These are phyloP conservation scores for Magallana angulata DNA, from an alignment of 1,140 invertebrate species.

Conservation along the genomic window DNA sequence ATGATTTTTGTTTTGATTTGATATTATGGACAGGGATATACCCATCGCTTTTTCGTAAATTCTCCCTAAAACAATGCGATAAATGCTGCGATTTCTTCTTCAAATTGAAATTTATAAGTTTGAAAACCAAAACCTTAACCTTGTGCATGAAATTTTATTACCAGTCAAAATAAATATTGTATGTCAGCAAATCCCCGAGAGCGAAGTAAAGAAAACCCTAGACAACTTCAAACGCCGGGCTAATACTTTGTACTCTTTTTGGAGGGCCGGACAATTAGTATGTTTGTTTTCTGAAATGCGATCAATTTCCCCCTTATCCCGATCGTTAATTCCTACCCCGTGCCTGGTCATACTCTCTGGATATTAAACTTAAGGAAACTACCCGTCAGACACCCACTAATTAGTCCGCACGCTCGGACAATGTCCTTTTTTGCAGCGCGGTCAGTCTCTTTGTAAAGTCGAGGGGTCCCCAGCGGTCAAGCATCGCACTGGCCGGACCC, in stretches of 20 bases:
- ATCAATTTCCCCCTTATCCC: slow-evolving; percentile 5
- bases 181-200: background rate
- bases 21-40: too few relatives aligned
- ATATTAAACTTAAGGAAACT: slow-evolving; percentile 38
- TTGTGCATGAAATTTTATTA: slow-evolving; percentile 8
- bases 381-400: slow-evolving; percentile 13
- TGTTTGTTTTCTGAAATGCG: slow-evolving; percentile 24
- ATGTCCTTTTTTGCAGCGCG: slow-evolving; percentile 21
- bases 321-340: slow-evolving; percentile 10
- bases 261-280: slow-evolving; percentile 29
- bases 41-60: too few relatives aligned
- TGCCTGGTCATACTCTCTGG: slow-evolving; percentile 28
- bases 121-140: background rate
- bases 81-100: background rate
- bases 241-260: slow-evolving; percentile 34
- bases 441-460: slow-evolving; percentile 25
- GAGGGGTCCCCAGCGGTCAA: slow-evolving; percentile 33
- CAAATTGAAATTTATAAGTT: slow-evolving; percentile 13
- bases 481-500: background rate
- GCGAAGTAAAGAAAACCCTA: background rate
- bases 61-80: background rate
- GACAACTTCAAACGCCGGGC: slow-evolving; percentile 1
- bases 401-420: slow-evolving; percentile 25
- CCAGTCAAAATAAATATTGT: slow-evolving; percentile 20
- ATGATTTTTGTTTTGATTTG: too few relatives aligned